Conservation (phyloP, 2,888 invertebrate genomes). For the Mesorhabditis spiculigera region DNA sequence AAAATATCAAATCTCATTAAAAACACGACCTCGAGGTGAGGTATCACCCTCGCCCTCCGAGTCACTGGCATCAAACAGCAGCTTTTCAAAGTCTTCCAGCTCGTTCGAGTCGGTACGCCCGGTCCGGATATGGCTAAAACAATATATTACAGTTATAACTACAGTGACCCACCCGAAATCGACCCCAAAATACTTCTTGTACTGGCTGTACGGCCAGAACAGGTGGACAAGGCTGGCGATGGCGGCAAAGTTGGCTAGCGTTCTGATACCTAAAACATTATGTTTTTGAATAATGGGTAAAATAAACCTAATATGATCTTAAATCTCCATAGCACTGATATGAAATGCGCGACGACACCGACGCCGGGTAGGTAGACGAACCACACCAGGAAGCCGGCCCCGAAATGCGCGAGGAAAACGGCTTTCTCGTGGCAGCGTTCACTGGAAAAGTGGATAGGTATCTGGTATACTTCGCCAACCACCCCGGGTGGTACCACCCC, state of each 20-base stretch:
- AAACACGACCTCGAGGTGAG: too few species aligned
- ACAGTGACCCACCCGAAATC: conserved; percentile 29
- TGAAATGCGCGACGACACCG: conserved; percentile 84
- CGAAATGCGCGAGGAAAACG: conserved; percentile 90
- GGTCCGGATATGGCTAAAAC: conserved; percentile 29
- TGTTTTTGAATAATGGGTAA: background rate
- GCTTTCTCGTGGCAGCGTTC: conserved; percentile 79
- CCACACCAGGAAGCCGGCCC: conserved; percentile 95
- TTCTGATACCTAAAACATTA: conserved; percentile 70
- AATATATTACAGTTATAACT: background rate
- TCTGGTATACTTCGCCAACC: too few species aligned
- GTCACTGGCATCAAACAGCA: conserved; percentile 22
- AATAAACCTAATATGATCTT: conserved; percentile 82
- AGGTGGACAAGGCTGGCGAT: conserved; percentile 91
- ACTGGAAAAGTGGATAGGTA: conserved; percentile 55
- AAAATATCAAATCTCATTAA: too few species aligned
- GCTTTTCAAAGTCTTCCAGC: conserved; percentile 40
- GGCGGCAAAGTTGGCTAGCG: conserved; percentile 89
- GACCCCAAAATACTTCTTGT: conserved; percentile 43
- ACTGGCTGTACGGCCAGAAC: conserved; percentile 81
- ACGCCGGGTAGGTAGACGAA: conserved; percentile 92
- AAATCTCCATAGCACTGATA: conserved; percentile 90
- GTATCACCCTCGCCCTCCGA: conserved; percentile 8
- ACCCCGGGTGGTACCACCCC: too few species aligned
- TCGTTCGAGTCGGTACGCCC: conserved; percentile 36